Evolutionary conservation across 1,140 invertebrate genomes (phyloP).

Genomic region (Globodera rostochiensis): DNA sequence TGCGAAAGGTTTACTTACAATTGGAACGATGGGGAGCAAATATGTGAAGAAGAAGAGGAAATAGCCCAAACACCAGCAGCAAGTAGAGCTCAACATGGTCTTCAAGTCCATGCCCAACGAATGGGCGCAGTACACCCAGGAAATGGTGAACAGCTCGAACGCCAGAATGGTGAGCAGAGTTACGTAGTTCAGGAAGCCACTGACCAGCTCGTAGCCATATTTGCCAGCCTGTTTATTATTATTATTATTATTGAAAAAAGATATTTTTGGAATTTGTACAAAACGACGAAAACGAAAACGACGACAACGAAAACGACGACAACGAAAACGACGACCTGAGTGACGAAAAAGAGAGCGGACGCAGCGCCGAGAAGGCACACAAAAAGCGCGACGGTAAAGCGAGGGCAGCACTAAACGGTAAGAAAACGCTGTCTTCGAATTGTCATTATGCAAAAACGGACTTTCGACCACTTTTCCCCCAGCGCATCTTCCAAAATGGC

Average conservation of each 20-base stretch:
- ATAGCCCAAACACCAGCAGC: conserved; percentile 63
- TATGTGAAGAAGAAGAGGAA: conserved; percentile 59
- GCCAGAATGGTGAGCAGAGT: conserved; percentile 61
- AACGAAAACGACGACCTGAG: conserved; percentile 37
- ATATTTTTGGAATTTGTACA: background rate
- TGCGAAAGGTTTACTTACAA: conserved; percentile 45
- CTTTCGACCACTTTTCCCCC: conserved; percentile 54
- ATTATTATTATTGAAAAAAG: no score
- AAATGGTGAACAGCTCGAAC: conserved; percentile 56
- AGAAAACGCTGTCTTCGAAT: background rate
- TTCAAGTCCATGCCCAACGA: conserved; percentile 58
- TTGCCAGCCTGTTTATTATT: conserved; percentile 49
- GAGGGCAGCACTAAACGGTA: conserved; percentile 47
- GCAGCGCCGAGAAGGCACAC: conserved; percentile 50
- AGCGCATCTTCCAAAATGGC: conserved; percentile 61
- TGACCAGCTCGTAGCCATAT: conserved; percentile 59
- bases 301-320: background rate
- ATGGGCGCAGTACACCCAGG: conserved; percentile 65
- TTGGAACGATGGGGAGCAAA: conserved; percentile 53
- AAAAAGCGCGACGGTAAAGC: conserved; percentile 58
- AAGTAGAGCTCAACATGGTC: conserved; percentile 52
- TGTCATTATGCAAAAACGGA: background rate
- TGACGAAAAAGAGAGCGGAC: conserved; percentile 58
- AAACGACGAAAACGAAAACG: conserved; percentile 1
- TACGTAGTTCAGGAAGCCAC: conserved; percentile 60